Percentiles rank a stretch among this genome's conserved stretches.
These are phyloP conservation scores for Fringilla coelebs DNA, from an alignment of 2,797 vertebrate species.

Conservation along the genomic window DNA sequence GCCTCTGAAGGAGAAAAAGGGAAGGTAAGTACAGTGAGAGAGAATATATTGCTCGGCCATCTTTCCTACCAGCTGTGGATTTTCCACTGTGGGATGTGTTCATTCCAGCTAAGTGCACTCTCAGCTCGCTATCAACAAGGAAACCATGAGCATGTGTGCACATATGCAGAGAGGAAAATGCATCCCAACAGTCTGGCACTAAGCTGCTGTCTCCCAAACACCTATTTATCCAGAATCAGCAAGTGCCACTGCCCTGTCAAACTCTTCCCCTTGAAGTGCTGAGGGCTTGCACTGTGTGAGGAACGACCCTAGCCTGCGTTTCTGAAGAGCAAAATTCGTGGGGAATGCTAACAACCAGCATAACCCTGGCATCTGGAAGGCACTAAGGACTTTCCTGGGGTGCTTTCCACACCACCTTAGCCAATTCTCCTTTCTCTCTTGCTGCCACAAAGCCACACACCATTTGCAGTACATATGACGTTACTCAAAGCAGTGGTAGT, in stretches of 20 bases:
- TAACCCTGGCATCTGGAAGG: not conserved
- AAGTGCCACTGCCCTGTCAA: not conserved
- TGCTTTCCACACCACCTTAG: not conserved
- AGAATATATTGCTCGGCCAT: not conserved
- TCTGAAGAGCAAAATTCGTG: not conserved
- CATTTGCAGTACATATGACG: conserved; percentile 1
- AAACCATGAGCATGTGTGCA: not conserved
- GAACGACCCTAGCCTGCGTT: not conserved
- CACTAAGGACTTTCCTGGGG: not conserved
- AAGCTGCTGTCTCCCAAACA: not conserved
- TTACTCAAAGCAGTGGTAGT: not conserved
- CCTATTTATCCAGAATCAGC: not conserved
- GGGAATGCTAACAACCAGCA: not conserved
- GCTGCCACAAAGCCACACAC: conserved; percentile 7
- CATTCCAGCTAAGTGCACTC: not conserved
- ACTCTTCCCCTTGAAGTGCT: not conserved
- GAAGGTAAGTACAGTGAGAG: not conserved
- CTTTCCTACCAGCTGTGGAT: not conserved
- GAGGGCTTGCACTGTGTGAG: not conserved
- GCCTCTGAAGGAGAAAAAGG: not conserved
- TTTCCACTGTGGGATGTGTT: not conserved
- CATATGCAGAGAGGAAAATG: not conserved
- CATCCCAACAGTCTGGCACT: not conserved
- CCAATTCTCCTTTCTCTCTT: not conserved
- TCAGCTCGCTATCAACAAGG: not conserved